Evolutionary conservation across 2,113 vertebrate species (phyloP), one percentile per base, ranked within the genome.

Genomic region (Tichodroma muraria): DNA sequence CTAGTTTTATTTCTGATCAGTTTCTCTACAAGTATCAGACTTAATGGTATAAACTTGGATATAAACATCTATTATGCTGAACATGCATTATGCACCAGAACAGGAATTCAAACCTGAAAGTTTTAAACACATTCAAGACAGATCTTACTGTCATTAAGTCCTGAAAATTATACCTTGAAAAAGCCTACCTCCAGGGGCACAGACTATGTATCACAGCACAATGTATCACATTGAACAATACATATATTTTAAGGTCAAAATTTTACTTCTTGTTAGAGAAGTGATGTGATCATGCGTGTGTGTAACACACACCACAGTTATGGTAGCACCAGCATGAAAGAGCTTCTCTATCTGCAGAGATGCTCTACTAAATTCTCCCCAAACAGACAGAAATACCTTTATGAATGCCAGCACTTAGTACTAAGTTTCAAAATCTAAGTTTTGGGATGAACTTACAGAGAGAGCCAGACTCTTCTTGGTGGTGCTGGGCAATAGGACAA

Each of bases 201-300:
- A 52, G 45, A 45, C 8, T 8, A n/a, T n/a, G n/a, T n/a, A n/a
- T n/a, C n/a, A n/a, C n/a, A n/a, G n/a, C n/a, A n/a, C n/a, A n/a
- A n/a, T 18, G 15, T 21, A 17, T 33, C 30, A 27, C 50, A 61
- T 0, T 30, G 16, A 28, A 7, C 33, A 85, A 54, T 2, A 15
- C 0, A 2, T 4, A 2, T 4, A 30, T 33, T 37, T 69, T 31
- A 65, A 59, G 15, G 14, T 45, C 33, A 47, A 40, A n/a, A 11
- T 31, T 37, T 40, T 20, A 28, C 23, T 53, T 72, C 20, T 30
- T 49, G 25, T 25, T n/a, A 66, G 52, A 42, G 27, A 59, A 87
- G 33, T 0, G 3, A 40, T 7, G 33, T 0, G 3, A 18, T 11
- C 37, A 6, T 10, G 3, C 0, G 13, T 5, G 8, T 5, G n/a